Percentiles rank a stretch among this genome's conserved stretches.
Conservation (phyloP, 1,140 invertebrate species). For the Ephestia elutella region DNA sequence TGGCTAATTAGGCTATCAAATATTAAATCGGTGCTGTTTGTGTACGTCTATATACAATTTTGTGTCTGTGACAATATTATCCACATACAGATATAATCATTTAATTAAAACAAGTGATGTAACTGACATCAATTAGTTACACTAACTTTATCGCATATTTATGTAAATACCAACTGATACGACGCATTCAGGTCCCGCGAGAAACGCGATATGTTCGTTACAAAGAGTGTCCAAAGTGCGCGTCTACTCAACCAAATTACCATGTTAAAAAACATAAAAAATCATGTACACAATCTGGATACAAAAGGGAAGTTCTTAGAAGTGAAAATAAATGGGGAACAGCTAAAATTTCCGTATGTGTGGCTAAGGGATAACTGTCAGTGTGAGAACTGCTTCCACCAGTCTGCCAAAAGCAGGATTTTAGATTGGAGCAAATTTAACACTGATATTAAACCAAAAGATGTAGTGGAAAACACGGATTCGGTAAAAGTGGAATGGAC, state of each 20-base stretch:
- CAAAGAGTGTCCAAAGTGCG: neutral
- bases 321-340: slow-evolving; percentile 42
- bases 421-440: slow-evolving; percentile 75
- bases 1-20: too few relatives aligned
- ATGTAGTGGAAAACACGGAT: slow-evolving; percentile 39
- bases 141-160: neutral
- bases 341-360: slow-evolving; percentile 75
- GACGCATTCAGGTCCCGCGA: neutral
- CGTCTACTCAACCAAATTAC: neutral
- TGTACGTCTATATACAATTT: too few relatives aligned
- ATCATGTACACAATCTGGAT: slow-evolving; percentile 11
- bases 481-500: slow-evolving; percentile 75
- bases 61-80: too few relatives aligned
- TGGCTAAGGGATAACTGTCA: slow-evolving; percentile 83
- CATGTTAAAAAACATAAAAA: slow-evolving; percentile 5
- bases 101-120: too few relatives aligned
- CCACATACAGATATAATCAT: slow-evolving; percentile 8
- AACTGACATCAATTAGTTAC: too few relatives aligned
- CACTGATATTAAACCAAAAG: slow-evolving; percentile 60
- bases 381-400: slow-evolving; percentile 78
- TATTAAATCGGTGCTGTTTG: too few relatives aligned
- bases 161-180: neutral
- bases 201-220: neutral
- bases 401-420: slow-evolving; percentile 76
- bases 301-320: slow-evolving; percentile 21